Evolutionary conservation across 2,113 vertebrate genomes (phyloP).

Genomic region (Pseudopipra pipra): DNA sequence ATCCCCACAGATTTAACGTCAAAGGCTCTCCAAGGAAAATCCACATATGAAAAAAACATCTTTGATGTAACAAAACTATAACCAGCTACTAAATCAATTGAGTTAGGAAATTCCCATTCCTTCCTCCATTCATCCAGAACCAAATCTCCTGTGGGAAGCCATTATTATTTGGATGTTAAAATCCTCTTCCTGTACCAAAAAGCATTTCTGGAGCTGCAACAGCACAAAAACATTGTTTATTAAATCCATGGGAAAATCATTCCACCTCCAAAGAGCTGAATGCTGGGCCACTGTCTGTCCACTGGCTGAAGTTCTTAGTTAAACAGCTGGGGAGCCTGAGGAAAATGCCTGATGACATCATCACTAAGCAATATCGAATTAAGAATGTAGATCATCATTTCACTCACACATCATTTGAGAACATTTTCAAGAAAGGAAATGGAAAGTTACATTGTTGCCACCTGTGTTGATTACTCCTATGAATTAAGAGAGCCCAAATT

Average conservation of each 20-base stretch:
- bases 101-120: slow-evolving; percentile 60
- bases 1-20: neutral
- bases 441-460: slow-evolving; percentile 58
- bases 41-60: slow-evolving; percentile 70
- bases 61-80: slow-evolving; percentile 63
- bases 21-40: slow-evolving; percentile 62
- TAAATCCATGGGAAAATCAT: slow-evolving; percentile 54
- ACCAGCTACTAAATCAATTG: slow-evolving; percentile 68
- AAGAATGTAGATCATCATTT: slow-evolving; percentile 49
- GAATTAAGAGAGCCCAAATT: neutral
- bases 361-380: neutral
- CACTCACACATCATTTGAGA: slow-evolving; percentile 34
- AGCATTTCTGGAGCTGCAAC: slow-evolving; percentile 36
- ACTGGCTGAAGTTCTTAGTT: neutral
- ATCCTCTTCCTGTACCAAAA: slow-evolving; percentile 64
- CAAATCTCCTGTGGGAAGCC: slow-evolving; percentile 61
- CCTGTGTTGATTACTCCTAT: slow-evolving; percentile 36
- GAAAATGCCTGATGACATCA: slow-evolving; percentile 41
- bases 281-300: slow-evolving; percentile 15
- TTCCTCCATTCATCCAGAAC: slow-evolving; percentile 63
- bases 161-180: slow-evolving; percentile 69
- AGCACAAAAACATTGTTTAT: slow-evolving; percentile 49
- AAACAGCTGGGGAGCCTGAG: slow-evolving; percentile 5
- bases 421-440: slow-evolving; percentile 61
- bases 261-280: slow-evolving; percentile 21